Evolutionary conservation across 2,797 vertebrate genomes (phyloP).

Genomic region (Mycteria americana): DNA sequence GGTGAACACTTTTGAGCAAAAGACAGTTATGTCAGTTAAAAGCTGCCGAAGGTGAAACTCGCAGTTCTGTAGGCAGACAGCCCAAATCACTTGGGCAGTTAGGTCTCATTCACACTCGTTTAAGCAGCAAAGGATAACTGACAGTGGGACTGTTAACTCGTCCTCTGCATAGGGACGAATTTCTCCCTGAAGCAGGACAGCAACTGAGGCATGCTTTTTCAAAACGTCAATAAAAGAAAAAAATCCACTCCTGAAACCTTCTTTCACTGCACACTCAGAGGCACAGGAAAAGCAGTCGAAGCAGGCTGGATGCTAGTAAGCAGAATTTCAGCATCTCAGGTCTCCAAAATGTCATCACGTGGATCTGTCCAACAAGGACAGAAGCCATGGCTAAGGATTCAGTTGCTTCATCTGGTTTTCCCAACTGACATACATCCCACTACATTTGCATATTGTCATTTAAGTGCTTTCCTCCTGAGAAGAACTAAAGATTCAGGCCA

Average conservation of each 20-base stretch:
- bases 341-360: not conserved
- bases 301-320: not conserved
- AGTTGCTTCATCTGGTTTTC: not conserved
- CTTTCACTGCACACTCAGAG: not conserved
- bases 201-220: not conserved
- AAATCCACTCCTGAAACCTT: not conserved
- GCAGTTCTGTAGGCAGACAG: not conserved
- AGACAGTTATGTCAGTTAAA: not conserved
- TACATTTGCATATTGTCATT: not conserved
- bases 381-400: not conserved
- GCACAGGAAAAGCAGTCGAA: not conserved
- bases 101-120: not conserved
- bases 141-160: not conserved
- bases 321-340: not conserved
- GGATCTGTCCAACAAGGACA: not conserved
- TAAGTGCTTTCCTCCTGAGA: not conserved
- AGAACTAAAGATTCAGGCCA: not conserved
- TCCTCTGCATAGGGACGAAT: not conserved
- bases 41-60: not conserved
- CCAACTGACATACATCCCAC: not conserved
- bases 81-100: not conserved
- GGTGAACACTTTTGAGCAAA: not conserved
- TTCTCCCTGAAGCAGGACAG: not conserved
- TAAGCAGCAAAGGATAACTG: not conserved
- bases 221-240: not conserved